phyloP scores from a whole-genome alignment of 2,888 invertebrate species.

The Xanthorhoe spadicearia region DNA sequence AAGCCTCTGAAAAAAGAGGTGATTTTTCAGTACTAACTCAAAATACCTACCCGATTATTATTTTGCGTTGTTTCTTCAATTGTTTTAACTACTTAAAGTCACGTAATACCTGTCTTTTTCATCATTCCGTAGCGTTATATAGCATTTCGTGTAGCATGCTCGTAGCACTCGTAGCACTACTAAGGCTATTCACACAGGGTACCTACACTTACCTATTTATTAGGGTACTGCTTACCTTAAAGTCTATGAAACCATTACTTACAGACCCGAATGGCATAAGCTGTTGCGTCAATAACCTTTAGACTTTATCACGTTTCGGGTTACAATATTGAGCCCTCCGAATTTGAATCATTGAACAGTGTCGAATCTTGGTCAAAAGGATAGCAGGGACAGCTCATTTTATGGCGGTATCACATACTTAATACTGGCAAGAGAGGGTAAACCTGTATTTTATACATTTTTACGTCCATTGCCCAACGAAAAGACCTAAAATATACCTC shows the following conservation, averaged over 20 bases:
- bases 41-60: no score
- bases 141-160: no score
- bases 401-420: constrained; percentile 39
- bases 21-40: no score
- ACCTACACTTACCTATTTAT: neutral
- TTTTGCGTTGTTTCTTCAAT: no score
- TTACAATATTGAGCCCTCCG: constrained; percentile 15
- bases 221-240: neutral
- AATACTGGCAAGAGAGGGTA: constrained; percentile 40
- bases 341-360: constrained; percentile 32
- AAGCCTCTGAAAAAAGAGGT: no score
- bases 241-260: constrained; percentile 1
- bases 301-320: constrained; percentile 10
- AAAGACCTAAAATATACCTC: constrained; percentile 42
- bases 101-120: no score
- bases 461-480: constrained; percentile 45
- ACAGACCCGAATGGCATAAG: neutral
- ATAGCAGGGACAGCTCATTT: constrained; percentile 32
- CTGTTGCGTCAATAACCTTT: constrained; percentile 2
- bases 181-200: neutral
- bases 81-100: no score
- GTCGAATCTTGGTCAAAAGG: constrained; percentile 26
- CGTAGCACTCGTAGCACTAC: neutral
- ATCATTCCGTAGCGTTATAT: no score
- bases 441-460: constrained; percentile 48